phyloP scores from a whole-genome alignment of 2,113 vertebrate species.

The Epinephelus moara region DNA sequence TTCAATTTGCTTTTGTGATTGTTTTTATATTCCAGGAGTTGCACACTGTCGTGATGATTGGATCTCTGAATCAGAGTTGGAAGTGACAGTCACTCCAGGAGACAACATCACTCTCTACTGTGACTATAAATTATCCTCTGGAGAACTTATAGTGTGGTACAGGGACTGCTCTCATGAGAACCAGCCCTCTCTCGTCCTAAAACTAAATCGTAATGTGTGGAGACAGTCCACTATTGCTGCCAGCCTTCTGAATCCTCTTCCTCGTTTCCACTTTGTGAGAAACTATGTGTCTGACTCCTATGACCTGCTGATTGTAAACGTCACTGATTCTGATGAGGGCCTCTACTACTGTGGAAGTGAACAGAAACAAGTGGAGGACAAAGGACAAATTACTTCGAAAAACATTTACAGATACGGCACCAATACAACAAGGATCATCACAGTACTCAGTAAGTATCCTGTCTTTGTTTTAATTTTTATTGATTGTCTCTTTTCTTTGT shows the following conservation, averaged over 20 bases:
- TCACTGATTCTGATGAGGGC: constrained; percentile 38
- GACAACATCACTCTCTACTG: constrained; percentile 50
- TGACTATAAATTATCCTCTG: constrained; percentile 7
- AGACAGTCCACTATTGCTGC: neutral
- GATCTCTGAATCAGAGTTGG: neutral
- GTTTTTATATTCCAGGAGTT: neutral
- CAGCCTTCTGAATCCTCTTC: neutral
- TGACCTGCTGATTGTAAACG: constrained; percentile 37
- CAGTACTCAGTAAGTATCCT: neutral
- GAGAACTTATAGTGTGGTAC: constrained; percentile 42
- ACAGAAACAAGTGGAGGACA: neutral
- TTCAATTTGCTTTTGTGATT: neutral
- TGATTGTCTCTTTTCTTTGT: too few species aligned
- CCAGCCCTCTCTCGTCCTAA: constrained; percentile 28
- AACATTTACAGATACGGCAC: neutral
- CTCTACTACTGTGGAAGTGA: constrained; percentile 47
- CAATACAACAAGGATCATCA: neutral
- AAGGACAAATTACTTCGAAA: neutral
- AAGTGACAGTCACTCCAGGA: neutral
- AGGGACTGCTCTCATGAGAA: constrained; percentile 57
- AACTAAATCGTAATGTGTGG: neutral
- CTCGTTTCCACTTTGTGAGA: neutral
- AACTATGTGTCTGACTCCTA: neutral
- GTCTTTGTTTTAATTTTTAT: neutral
- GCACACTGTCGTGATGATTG: neutral